Base-by-base conservation (phyloP, 2,113 vertebrate species). In the Octodon degus region DNA sequence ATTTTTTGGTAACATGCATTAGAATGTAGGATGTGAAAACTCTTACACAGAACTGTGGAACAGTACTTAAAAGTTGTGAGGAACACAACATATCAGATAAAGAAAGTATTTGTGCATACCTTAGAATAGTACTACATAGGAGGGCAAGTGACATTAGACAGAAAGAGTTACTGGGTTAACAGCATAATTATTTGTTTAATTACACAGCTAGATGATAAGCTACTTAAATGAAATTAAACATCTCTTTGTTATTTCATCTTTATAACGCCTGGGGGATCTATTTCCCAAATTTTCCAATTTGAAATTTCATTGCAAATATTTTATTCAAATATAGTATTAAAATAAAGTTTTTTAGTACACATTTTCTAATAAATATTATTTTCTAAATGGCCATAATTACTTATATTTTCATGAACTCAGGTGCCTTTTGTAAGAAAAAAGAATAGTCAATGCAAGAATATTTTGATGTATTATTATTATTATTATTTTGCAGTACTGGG, bases 391-490 rank as follows among this genome's bases (percentile, higher is more conserved):
- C 4, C 0, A 11, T 79, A 55, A 62, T 68, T 58, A 62, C 53
- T 63, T 13, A n/a, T 37, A 24, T 1, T 16, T 58, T 82, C 74
- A 10, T 95, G 24, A 96, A 93, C 74, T 25, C 0, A 14, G 13
- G 11, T 22, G 5, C 20, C 16, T 81, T 90, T 93, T 40, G 47
- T 62, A 4, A 90, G 58, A 77, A 77, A 62, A 2, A 0, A 24
- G 47, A 24, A 10, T n/a, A 79, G 37, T 13, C 20, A 30, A 5
- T 17, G 2, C 13, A 68, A 0, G 0, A n/a, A 1, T 96, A 95
- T 89, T 67, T 77, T 97, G 85, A 86, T 96, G 62, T 95, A 93
- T 91, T 70, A 79, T 93, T 95, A 50, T 50, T 43, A 43, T 43
- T 43, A 43, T 43, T 43, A 5, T 43, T 43, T 43, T 43, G 43